These are phyloP conservation scores for Etheostoma perlongum DNA, from an alignment of 2,797 vertebrate species.

Conservation along the genomic window DNA sequence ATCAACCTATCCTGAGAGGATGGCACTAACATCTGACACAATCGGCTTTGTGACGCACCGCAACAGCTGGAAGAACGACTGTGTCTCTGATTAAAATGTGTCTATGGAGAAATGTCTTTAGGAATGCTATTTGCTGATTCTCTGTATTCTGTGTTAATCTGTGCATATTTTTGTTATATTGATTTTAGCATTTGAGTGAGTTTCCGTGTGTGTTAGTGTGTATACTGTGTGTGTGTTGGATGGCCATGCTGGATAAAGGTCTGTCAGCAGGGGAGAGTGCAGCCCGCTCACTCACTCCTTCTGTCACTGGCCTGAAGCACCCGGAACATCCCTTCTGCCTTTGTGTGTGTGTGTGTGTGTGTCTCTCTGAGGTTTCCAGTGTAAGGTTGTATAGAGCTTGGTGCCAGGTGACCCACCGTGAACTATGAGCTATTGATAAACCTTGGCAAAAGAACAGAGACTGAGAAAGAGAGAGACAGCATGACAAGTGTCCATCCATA, in stretches of 20 bases:
- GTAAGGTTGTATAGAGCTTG: slow-evolving; percentile 32
- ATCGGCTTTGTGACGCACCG: slow-evolving; percentile 68
- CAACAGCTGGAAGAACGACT: slow-evolving; percentile 63
- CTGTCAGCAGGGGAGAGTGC: slow-evolving; percentile 62
- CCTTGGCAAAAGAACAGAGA: slow-evolving; percentile 50
- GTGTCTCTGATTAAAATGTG: slow-evolving; percentile 56
- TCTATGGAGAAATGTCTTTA: slow-evolving; percentile 47
- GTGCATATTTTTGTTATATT: neutral
- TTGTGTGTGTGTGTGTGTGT: slow-evolving; percentile 22
- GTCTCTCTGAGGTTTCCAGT: slow-evolving; percentile 16
- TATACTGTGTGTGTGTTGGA: slow-evolving; percentile 24
- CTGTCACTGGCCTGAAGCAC: slow-evolving; percentile 72
- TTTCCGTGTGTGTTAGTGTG: slow-evolving; percentile 4
- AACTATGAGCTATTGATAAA: slow-evolving; percentile 77
- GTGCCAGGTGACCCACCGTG: slow-evolving; percentile 61
- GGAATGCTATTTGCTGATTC: neutral
- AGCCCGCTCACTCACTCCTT: slow-evolving; percentile 74
- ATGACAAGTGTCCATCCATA: slow-evolving; percentile 38
- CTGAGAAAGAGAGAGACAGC: slow-evolving; percentile 10
- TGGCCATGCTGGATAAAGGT: slow-evolving; percentile 64
- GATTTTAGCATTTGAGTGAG: neutral
- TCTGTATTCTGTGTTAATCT: neutral
- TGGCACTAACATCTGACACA: slow-evolving; percentile 52
- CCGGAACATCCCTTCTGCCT: slow-evolving; percentile 61
- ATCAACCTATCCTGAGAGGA: slow-evolving; percentile 50